phyloP scores from a whole-genome alignment of 1,140 invertebrate species.

The Drosophila melanogaster region DNA sequence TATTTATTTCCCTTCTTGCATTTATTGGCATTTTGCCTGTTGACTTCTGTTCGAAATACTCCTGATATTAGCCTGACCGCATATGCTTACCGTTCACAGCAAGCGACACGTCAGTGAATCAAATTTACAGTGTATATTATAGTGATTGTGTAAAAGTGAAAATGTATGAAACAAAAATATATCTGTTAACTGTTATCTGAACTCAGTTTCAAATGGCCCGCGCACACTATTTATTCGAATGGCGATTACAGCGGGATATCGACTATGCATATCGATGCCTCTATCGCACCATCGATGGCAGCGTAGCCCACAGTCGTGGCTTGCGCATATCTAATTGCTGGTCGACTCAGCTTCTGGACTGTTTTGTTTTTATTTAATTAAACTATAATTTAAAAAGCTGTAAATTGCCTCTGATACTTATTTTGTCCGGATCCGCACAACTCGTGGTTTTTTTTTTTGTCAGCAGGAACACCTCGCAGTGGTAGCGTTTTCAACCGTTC shows the following conservation, averaged over 20 bases:
- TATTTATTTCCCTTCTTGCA: slow-evolving; percentile 55
- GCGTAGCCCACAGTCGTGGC: slow-evolving; percentile 36
- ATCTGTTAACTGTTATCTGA: slow-evolving; percentile 31
- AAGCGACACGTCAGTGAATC: not conserved
- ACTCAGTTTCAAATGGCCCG: not conserved
- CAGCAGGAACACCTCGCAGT: not conserved
- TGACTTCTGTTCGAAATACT: slow-evolving; percentile 25
- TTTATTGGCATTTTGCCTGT: slow-evolving; percentile 45
- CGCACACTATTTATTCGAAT: not conserved
- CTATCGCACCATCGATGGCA: not conserved
- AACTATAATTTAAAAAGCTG: slow-evolving; percentile 41
- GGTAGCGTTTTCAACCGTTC: not conserved
- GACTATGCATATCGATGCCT: not conserved
- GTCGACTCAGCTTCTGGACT: slow-evolving; percentile 37
- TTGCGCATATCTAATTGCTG: slow-evolving; percentile 50
- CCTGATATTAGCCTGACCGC: slow-evolving; percentile 11
- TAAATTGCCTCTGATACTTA: slow-evolving; percentile 7
- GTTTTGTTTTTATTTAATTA: slow-evolving; percentile 69
- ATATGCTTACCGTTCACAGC: not conserved
- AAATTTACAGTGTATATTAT: not conserved
- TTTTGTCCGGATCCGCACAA: not conserved
- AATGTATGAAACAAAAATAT: slow-evolving; percentile 10
- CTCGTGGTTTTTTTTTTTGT: not conserved
- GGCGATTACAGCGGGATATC: not conserved
- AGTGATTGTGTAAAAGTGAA: slow-evolving; percentile 9